Evolutionary conservation across 64 coral and sea anemone species (phyloP), one percentile per base, ranked within the genome.

Genomic region (Catalaphyllia jardinei): DNA sequence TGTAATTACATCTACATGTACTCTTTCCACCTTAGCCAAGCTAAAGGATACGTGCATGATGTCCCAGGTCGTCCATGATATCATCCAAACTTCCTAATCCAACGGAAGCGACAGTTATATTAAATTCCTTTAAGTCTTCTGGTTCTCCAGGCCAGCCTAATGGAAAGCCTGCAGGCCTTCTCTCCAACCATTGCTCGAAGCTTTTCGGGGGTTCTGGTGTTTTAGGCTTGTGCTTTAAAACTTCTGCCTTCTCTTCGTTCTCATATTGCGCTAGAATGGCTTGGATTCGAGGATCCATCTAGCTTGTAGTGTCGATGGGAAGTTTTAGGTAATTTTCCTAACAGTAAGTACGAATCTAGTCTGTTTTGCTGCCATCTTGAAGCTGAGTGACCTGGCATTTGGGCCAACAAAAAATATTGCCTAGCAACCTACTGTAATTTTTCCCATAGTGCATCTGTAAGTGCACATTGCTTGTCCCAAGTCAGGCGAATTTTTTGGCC

Each of bases 41-140:
- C 39, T 20, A 87, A 79, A 75, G 95, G 95, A 97, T 97, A 97
- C 95, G 91, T 16, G 95, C 91, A 91, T 93, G 90, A 22, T 27
- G 10, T 73, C 73, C 80, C 0, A 97, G 60, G 60, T 97, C 95
- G 0, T 86, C 71, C 72, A 80, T 91, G 13, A 97, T 97, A 88
- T 97, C 92, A 72, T 97, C 87, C 46, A 97, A 89, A 90, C 92
- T 88, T 78, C 95, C 95, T 19, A 97, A 77, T 84, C 95, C 95
- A 19, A 88, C 92, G 19, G 92, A 87, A 54, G 93, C 71, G 13
- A 91, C 61, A 50, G 91, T 77, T 29, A 97, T 31, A 35, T 75
- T 86, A 28, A 91, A 77, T 25, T 97, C 62, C 76, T 77, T 84
- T 25, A 67, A 59, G 73, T 67, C 65, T 8, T 60, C 79, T 72